Evolutionary conservation across 23 tunicate species (phyloP), one percentile per base, ranked within the genome.

Genomic region (Trididemnum clinides): DNA sequence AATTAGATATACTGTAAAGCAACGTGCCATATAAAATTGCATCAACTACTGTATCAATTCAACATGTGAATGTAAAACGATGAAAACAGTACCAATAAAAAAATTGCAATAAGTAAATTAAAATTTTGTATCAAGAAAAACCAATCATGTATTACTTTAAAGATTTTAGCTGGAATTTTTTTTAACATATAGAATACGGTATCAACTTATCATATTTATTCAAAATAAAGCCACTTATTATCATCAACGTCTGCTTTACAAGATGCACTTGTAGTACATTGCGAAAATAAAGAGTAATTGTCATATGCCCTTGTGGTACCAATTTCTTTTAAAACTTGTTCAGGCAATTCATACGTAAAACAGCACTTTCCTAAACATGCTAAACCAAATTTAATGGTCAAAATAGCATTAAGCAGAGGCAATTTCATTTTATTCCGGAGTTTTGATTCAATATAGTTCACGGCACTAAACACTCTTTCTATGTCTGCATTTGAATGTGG

Each of bases 401-500:
- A n/a, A n/a, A n/a, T n/a, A n/a, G n/a, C n/a, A n/a, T n/a, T n/a
- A n/a, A n/a, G n/a, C n/a, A n/a, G n/a, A n/a, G n/a, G n/a, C n/a
- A n/a, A 22, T 26, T 62, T 62, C 70, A 62, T 62, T 62, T 62
- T 62, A 22, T 62, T 62, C 27, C 70, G 27, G 23, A 22, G 23
- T 22, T 62, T 62, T 22, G 70, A 62, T 62, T 62, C n/a, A 62
- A 22, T 22, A 62, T 62, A 62, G 27, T 62, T 62, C 21, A 62
- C 5, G 23, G 70, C 70, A 62, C 70, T 62, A 21, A 62, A n/a
- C n/a, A n/a, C n/a, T n/a, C n/a, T n/a, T n/a, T n/a, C n/a, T n/a
- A n/a, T n/a, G n/a, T n/a, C n/a, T 18, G 70, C 70, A 62, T 62
- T 62, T 62, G 70, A 62, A 62, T 62, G 70, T 18, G 70, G 70